phyloP scores from a whole-genome alignment of 2,888 invertebrate species.

The Seira sanloemensis region DNA sequence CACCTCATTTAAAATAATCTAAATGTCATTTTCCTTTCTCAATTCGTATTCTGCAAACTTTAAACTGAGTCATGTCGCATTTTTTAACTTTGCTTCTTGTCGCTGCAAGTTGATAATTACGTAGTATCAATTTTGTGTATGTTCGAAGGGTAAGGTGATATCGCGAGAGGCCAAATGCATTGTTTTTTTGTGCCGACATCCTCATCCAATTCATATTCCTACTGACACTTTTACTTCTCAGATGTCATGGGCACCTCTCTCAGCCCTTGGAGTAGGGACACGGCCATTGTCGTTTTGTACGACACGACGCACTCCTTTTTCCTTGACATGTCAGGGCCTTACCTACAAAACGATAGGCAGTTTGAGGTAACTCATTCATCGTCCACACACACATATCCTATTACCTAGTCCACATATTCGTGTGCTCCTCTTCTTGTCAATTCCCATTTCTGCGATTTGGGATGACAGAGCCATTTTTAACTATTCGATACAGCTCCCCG shows the following conservation, averaged over 20 bases:
- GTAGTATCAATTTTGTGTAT: too few species aligned
- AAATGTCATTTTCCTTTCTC: background rate
- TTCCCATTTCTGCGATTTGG: too few species aligned
- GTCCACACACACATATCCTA: background rate
- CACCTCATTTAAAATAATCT: background rate
- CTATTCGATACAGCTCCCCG: too few species aligned
- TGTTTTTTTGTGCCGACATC: background rate
- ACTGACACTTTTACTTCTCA: background rate
- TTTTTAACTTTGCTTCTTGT: too few species aligned
- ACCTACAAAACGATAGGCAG: too few species aligned
- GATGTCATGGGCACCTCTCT: slow-evolving; percentile 5
- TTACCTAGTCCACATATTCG: background rate
- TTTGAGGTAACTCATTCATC: slow-evolving; percentile 7
- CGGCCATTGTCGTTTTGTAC: slow-evolving; percentile 11
- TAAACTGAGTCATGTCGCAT: too few species aligned
- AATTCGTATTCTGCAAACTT: background rate
- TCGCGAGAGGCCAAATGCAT: background rate
- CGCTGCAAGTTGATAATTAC: too few species aligned
- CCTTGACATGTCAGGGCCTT: slow-evolving; percentile 10
- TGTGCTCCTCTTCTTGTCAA: background rate
- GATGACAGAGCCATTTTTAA: too few species aligned
- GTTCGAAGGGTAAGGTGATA: too few species aligned
- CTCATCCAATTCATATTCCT: background rate
- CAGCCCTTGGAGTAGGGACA: background rate
- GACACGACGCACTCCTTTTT: slow-evolving; percentile 6